A percentile compares a stretch with the other conserved stretches of the same genome.
phyloP scores from a whole-genome alignment of 2,888 invertebrate genomes.

The Patella ulyssiponensis region DNA sequence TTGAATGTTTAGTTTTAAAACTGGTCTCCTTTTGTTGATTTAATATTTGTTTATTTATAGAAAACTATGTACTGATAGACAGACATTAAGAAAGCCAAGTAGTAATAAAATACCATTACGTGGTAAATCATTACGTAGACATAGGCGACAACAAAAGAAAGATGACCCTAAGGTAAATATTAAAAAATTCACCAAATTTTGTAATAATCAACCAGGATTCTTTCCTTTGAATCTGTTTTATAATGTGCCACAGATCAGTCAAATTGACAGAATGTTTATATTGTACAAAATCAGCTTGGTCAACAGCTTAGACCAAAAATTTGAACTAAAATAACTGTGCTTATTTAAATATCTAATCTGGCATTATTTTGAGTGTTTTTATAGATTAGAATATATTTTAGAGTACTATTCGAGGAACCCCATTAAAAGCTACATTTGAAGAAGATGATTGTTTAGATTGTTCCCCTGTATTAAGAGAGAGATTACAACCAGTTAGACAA shows the following conservation, averaged over 20 bases:
- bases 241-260: too few relatives aligned
- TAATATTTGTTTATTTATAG: constrained; percentile 41
- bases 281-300: too few relatives aligned
- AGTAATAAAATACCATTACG: constrained; percentile 68
- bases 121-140: constrained; percentile 58
- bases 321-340: too few relatives aligned
- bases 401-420: background rate
- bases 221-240: too few relatives aligned
- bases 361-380: background rate
- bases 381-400: background rate
- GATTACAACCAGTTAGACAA: constrained; percentile 15
- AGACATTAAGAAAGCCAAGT: constrained; percentile 67
- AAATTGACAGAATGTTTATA: too few relatives aligned
- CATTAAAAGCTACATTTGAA: background rate
- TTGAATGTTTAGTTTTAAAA: background rate
- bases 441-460: constrained; percentile 11
- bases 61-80: constrained; percentile 60
- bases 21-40: background rate
- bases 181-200: background rate
- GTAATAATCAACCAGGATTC: too few relatives aligned
- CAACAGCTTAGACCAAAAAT: too few relatives aligned
- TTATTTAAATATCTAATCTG: too few relatives aligned
- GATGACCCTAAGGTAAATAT: constrained; percentile 47
- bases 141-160: constrained; percentile 52
- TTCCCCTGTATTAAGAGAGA: constrained; percentile 13